Base-by-base conservation (phyloP, 2,888 invertebrate species). In the Tupiocoris notatus region DNA sequence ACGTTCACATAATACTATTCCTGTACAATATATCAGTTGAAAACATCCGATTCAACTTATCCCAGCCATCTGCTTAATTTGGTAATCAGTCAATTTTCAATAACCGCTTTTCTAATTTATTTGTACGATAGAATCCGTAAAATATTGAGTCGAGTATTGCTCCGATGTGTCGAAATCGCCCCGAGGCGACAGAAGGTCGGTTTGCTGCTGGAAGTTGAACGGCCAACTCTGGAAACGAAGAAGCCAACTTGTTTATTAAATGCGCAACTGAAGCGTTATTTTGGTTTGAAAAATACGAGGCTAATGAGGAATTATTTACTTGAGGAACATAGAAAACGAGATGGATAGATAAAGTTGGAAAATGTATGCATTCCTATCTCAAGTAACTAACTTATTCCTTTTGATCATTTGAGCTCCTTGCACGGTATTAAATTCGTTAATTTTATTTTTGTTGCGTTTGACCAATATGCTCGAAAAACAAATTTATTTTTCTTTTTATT, bases 141-240 rank as follows among this genome's bases (percentile, higher is more conserved):
- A 70, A 20, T 65, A 70, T n/a, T 62, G 54, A n/a, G 68, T 18
- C 7, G 59, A 61, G n/a, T 25, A 58, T 17, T 75, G 67, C 18
- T 20, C 61, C 21, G 9, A 21, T n/a, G 17, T 67, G 25, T 54
- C 54, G 61, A 54, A 25, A 12, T 62, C 61, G 24, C 67, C 67
- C 39, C 23, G 67, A 59, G 67, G n/a, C 21, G 54, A n/a, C 2
- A 23, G 75, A 12, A 57, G 67, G 22, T 67, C 67, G 1, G 67
- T 1, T 67, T 63, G 58, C 25, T 56, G 76, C 24, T 79, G 79
- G 67, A 79, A 79, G 56, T 76, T 79, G 75, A 79, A 79, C 54
- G 79, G 79, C 79, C 79, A 79, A 25, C 77, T 79, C 79, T 79
- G 78, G 3, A 61, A 75, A 25, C 0, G n/a, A 59, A 70, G 56